Evolutionary conservation across 2,888 invertebrate genomes (phyloP).

Genomic region (Augiades crinisus): DNA sequence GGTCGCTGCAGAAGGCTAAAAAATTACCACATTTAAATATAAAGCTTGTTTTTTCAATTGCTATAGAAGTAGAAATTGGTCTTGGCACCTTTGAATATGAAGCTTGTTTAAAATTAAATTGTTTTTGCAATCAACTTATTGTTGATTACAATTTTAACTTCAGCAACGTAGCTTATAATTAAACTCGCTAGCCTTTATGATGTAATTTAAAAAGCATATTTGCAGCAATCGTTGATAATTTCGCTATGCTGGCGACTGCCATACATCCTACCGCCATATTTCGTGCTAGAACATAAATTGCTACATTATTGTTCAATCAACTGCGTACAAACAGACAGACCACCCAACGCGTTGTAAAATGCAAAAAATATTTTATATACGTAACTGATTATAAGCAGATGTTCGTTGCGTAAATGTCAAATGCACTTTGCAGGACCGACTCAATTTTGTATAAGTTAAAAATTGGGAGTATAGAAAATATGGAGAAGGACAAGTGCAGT

Average conservation of each 20-base stretch:
- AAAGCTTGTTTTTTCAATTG: too few relatives aligned
- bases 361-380: conserved; percentile 16
- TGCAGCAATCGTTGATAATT: conserved; percentile 10
- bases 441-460: neutral
- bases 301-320: conserved; percentile 21
- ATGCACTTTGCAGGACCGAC: conserved; percentile 3
- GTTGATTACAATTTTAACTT: neutral
- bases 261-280: conserved; percentile 14
- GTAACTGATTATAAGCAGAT: conserved; percentile 43
- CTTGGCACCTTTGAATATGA: too few relatives aligned
- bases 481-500: too few relatives aligned
- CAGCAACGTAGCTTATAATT: neutral
- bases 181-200: neutral
- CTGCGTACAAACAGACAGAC: conserved; percentile 15
- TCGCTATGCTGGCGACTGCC: neutral
- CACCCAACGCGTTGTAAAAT: conserved; percentile 22
- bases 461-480: neutral
- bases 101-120: too few relatives aligned
- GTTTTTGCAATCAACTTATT: too few relatives aligned
- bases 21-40: too few relatives aligned
- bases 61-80: too few relatives aligned
- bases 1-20: too few relatives aligned
- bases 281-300: conserved; percentile 7
- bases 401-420: conserved; percentile 38
- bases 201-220: conserved; percentile 3